Percentiles rank a stretch among this genome's conserved stretches.
Conservation (phyloP, 2,797 vertebrate genomes). For the Centropyge bicolor region DNA sequence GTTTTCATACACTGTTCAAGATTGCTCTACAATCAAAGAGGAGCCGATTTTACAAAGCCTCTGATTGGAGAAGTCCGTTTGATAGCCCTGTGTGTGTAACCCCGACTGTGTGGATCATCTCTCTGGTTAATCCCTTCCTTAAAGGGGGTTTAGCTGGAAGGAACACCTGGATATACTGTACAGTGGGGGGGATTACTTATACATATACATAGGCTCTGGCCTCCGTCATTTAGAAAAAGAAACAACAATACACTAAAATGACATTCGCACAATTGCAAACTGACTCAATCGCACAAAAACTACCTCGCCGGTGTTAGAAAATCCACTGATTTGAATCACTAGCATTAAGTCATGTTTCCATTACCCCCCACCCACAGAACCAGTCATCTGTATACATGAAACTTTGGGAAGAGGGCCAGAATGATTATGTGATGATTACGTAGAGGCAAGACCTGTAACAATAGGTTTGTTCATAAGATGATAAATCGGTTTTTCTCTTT, state of each 20-base stretch:
- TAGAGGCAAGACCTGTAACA: slow-evolving; percentile 95
- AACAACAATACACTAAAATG: slow-evolving; percentile 81
- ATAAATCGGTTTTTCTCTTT: slow-evolving; percentile 55
- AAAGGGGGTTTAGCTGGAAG: slow-evolving; percentile 73
- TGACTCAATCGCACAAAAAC: slow-evolving; percentile 78
- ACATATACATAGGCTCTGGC: slow-evolving; percentile 64
- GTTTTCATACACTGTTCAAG: slow-evolving; percentile 66
- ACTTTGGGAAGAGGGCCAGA: slow-evolving; percentile 74
- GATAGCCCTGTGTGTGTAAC: slow-evolving; percentile 76
- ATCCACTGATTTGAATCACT: slow-evolving; percentile 79
- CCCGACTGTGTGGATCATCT: slow-evolving; percentile 63
- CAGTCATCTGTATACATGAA: slow-evolving; percentile 60
- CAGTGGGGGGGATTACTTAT: slow-evolving; percentile 49
- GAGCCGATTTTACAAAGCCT: slow-evolving; percentile 72
- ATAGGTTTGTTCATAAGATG: slow-evolving; percentile 82
- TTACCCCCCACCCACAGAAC: slow-evolving; percentile 44
- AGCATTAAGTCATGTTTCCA: slow-evolving; percentile 75
- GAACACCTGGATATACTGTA: slow-evolving; percentile 71
- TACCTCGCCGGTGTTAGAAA: slow-evolving; percentile 82
- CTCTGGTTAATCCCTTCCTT: slow-evolving; percentile 66
- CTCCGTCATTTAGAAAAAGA: slow-evolving; percentile 72
- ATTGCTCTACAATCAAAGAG: slow-evolving; percentile 74
- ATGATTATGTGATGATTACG: slow-evolving; percentile 82
- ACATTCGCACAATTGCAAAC: slow-evolving; percentile 86
- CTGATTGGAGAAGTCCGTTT: slow-evolving; percentile 74